phyloP scores from a whole-genome alignment of 2,888 invertebrate genomes.

The Latrodectus elegans region DNA sequence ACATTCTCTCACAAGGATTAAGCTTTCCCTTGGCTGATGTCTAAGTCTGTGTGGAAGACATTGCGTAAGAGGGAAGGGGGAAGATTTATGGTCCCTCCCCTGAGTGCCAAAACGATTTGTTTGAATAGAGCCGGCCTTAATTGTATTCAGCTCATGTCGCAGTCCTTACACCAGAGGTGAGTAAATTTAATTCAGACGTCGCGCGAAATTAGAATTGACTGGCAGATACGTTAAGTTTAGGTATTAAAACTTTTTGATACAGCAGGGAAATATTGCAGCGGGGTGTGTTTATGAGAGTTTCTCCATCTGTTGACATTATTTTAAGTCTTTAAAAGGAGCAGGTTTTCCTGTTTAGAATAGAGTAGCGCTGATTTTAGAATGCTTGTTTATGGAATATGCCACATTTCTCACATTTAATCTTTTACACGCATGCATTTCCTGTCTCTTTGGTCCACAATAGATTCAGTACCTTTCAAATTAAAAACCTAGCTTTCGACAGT shows the following conservation, averaged over 20 bases:
- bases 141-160: constrained; percentile 34
- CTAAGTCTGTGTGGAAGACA: constrained; percentile 27
- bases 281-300: too few species aligned
- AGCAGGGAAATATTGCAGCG: not conserved
- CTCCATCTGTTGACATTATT: too few species aligned
- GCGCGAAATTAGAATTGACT: not conserved
- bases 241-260: not conserved
- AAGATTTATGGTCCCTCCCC: constrained; percentile 40
- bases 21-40: constrained; percentile 22
- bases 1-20: constrained; percentile 38
- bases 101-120: not conserved
- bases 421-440: too few species aligned
- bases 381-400: too few species aligned
- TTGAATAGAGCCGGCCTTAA: constrained; percentile 27
- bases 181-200: not conserved
- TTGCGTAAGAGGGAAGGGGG: constrained; percentile 12
- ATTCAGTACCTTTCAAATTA: too few species aligned
- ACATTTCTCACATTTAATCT: too few species aligned
- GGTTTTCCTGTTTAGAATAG: too few species aligned
- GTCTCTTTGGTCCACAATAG: too few species aligned
- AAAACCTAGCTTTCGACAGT: too few species aligned
- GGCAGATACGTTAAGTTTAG: not conserved
- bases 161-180: not conserved
- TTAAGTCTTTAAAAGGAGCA: too few species aligned
- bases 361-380: too few species aligned